phyloP scores from a whole-genome alignment of 1,140 invertebrate genomes.

The Orchesella cincta region DNA sequence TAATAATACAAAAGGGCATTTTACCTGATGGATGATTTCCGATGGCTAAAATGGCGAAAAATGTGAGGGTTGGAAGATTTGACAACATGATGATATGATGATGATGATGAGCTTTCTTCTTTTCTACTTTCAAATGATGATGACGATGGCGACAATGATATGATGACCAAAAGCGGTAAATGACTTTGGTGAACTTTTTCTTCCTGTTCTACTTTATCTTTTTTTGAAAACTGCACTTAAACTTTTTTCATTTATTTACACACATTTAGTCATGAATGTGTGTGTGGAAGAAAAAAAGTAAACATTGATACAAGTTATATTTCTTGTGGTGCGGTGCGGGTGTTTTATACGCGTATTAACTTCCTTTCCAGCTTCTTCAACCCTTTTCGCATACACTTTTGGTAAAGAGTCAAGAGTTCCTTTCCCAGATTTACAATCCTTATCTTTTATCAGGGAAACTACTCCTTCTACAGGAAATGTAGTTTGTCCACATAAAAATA shows the following conservation, averaged over 20 bases:
- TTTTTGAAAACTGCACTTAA: slow-evolving; percentile 25
- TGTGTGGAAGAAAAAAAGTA: too few species aligned
- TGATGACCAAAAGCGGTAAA: slow-evolving; percentile 3
- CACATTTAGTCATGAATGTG: too few species aligned
- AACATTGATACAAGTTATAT: too few species aligned
- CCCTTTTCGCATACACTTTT: too few species aligned
- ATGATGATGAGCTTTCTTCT: not conserved
- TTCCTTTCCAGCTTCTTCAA: too few species aligned
- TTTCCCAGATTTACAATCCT: too few species aligned
- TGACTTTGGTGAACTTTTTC: not conserved
- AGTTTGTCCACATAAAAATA: too few species aligned
- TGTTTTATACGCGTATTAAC: too few species aligned
- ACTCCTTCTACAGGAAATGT: too few species aligned
- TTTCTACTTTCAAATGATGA: not conserved
- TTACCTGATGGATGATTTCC: slow-evolving; percentile 51
- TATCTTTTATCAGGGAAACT: too few species aligned
- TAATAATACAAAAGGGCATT: slow-evolving; percentile 34
- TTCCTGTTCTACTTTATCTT: not conserved
- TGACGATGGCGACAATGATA: not conserved
- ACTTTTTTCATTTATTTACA: slow-evolving; percentile 18
- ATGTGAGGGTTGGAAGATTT: slow-evolving; percentile 41
- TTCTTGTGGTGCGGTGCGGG: too few species aligned
- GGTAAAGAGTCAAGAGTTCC: too few species aligned
- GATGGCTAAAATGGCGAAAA: slow-evolving; percentile 45
- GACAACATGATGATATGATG: slow-evolving; percentile 35